These are phyloP conservation scores for Ernsta delagoae DNA, from an alignment of 2,888 invertebrate species.

Conservation along the genomic window DNA sequence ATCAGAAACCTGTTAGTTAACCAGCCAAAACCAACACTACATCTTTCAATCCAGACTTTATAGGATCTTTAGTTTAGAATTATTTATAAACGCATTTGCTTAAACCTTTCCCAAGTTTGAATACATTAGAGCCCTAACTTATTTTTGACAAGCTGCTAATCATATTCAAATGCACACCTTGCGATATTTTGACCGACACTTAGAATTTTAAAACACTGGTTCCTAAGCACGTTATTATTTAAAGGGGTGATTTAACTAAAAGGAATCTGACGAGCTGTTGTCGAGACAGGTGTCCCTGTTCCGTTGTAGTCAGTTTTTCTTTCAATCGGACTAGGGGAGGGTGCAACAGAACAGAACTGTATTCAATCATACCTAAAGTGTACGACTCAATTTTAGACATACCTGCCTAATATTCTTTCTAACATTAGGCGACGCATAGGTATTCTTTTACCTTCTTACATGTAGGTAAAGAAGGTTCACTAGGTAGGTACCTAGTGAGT, in stretches of 20 bases:
- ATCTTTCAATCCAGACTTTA: slow-evolving; percentile 9
- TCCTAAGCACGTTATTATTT: slow-evolving; percentile 66
- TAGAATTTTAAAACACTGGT: slow-evolving; percentile 74
- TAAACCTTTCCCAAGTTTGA: slow-evolving; percentile 77
- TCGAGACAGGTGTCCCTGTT: slow-evolving; percentile 52
- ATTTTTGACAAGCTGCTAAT: slow-evolving; percentile 84
- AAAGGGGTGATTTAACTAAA: slow-evolving; percentile 63
- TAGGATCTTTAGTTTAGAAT: slow-evolving; percentile 45
- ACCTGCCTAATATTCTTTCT: no score
- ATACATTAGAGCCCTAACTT: slow-evolving; percentile 75
- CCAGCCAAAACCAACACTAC: background rate
- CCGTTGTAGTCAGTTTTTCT: slow-evolving; percentile 31
- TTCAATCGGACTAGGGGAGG: slow-evolving; percentile 19
- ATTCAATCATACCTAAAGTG: background rate
- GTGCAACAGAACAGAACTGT: slow-evolving; percentile 17
- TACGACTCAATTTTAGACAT: background rate
- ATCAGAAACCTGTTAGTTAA: no score
- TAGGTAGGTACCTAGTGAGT: no score
- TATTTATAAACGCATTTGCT: slow-evolving; percentile 58
- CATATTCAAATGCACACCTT: slow-evolving; percentile 82
- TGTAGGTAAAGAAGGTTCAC: no score
- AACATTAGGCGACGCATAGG: background rate
- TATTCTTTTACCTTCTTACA: no score
- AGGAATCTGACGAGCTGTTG: slow-evolving; percentile 66
- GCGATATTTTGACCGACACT: slow-evolving; percentile 70